A percentile compares a stretch with the other conserved stretches of the same genome.
Evolutionary conservation across 2,888 invertebrate genomes (phyloP).

Genomic region (Pyrochroa serraticornis): DNA sequence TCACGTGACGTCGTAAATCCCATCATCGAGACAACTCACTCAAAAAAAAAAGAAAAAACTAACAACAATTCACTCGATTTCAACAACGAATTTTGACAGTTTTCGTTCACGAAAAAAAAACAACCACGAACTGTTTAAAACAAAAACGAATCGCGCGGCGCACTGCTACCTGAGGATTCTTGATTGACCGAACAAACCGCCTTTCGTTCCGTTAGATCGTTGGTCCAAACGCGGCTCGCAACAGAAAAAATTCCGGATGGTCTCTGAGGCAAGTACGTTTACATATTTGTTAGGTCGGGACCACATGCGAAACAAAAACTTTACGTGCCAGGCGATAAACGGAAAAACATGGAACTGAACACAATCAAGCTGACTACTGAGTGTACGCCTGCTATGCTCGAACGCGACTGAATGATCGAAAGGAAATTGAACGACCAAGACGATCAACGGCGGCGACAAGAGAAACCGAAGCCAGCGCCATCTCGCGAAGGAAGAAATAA

Average conservation of each 20-base stretch:
- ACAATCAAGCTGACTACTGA: slow-evolving; percentile 49
- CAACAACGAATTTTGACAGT: not conserved
- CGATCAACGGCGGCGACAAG: slow-evolving; percentile 16
- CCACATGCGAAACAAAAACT: not conserved
- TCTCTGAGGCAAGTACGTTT: not conserved
- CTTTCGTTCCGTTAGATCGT: slow-evolving; percentile 18
- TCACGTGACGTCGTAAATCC: slow-evolving; percentile 68
- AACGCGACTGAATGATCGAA: slow-evolving; percentile 41
- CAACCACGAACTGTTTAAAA: not conserved
- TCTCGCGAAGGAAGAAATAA: too few species aligned
- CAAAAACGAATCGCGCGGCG: slow-evolving; percentile 16
- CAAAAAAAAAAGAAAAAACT: slow-evolving; percentile 3
- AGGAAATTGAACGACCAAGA: slow-evolving; percentile 13
- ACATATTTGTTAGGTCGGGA: slow-evolving; percentile 6
- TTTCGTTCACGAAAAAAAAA: not conserved
- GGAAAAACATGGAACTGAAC: slow-evolving; percentile 39
- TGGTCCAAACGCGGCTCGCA: slow-evolving; percentile 3
- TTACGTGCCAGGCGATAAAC: too few species aligned
- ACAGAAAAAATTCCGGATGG: not conserved
- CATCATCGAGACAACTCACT: slow-evolving; percentile 52
- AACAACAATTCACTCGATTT: slow-evolving; percentile 9
- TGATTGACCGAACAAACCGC: slow-evolving; percentile 36
- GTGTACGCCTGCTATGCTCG: slow-evolving; percentile 52
- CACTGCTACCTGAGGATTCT: slow-evolving; percentile 35
- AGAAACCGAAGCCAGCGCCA: not conserved